A percentile compares a stretch with the other conserved stretches of the same genome.
These are phyloP conservation scores for Rousettus madagascariensis DNA, from an alignment of 2,797 vertebrate genomes.

Conservation along the genomic window DNA sequence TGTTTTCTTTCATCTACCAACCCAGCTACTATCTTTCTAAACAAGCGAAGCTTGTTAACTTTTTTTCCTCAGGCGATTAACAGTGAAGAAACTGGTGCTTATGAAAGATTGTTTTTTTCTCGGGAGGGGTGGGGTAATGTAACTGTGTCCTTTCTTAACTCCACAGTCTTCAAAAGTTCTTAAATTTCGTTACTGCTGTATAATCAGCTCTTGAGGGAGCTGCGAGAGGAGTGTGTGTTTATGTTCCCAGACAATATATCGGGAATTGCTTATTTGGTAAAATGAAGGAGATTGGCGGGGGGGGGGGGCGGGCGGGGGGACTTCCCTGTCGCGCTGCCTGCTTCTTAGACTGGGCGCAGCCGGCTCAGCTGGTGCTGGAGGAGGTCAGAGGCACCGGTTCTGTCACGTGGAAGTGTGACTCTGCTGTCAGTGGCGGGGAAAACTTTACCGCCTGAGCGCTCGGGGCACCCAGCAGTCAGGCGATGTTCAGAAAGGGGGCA, in stretches of 20 bases:
- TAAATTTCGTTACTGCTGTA: background rate
- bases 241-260: background rate
- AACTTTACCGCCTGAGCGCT: background rate
- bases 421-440: background rate
- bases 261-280: background rate
- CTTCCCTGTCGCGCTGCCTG: background rate
- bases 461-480: no score
- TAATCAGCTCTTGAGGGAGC: background rate
- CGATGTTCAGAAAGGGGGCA: background rate
- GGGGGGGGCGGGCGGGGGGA: background rate
- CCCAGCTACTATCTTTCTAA: background rate
- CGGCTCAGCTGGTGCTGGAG: background rate
- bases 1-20: slow-evolving; percentile 47
- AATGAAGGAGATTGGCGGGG: background rate
- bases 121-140: background rate
- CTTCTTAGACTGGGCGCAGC: background rate
- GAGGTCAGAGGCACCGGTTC: background rate
- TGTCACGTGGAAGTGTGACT: background rate
- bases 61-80: slow-evolving; percentile 39
- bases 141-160: background rate
- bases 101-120: background rate
- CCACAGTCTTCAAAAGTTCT: background rate
- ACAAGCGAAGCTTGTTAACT: background rate
- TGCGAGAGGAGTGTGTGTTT: background rate
- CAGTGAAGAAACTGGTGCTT: background rate